These are phyloP conservation scores for Siniperca chuatsi DNA, from an alignment of 2,113 vertebrate genomes.

Conservation along the genomic window DNA sequence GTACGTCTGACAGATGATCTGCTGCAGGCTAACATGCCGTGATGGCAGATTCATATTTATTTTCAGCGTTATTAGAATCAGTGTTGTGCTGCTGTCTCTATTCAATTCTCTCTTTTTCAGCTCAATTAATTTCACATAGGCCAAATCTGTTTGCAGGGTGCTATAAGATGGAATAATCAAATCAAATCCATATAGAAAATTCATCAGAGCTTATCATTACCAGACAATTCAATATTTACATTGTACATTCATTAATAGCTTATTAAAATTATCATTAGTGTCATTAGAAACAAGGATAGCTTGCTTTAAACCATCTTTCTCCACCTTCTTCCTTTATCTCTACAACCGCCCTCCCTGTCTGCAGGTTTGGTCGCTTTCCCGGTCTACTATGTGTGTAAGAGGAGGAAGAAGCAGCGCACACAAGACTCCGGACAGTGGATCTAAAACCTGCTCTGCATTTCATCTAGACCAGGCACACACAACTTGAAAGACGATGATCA, in stretches of 20 bases:
- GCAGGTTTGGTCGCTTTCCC: slow-evolving; percentile 95
- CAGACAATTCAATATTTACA: background rate
- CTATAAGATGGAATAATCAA: background rate
- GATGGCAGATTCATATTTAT: slow-evolving; percentile 57
- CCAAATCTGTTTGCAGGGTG: slow-evolving; percentile 7
- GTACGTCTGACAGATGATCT: slow-evolving; percentile 50
- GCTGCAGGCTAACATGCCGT: slow-evolving; percentile 31
- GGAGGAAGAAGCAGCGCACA: slow-evolving; percentile 93
- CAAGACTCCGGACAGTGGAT: slow-evolving; percentile 81
- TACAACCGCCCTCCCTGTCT: slow-evolving; percentile 35
- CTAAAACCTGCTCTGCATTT: slow-evolving; percentile 59
- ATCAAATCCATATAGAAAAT: slow-evolving; percentile 15
- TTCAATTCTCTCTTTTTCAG: slow-evolving; percentile 9
- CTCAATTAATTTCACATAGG: slow-evolving; percentile 34
- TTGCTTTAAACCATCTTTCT: background rate
- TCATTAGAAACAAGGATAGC: background rate
- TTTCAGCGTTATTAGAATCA: slow-evolving; percentile 47
- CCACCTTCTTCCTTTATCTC: background rate
- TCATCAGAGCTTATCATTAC: background rate
- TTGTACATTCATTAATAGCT: background rate
- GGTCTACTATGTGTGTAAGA: slow-evolving; percentile 97
- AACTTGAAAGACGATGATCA: slow-evolving; percentile 34
- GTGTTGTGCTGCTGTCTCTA: slow-evolving; percentile 5
- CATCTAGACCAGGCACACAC: background rate
- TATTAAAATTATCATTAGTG: background rate